Evolutionary conservation across 1,140 invertebrate genomes (phyloP).

Genomic region (Platyscapa corneri): DNA sequence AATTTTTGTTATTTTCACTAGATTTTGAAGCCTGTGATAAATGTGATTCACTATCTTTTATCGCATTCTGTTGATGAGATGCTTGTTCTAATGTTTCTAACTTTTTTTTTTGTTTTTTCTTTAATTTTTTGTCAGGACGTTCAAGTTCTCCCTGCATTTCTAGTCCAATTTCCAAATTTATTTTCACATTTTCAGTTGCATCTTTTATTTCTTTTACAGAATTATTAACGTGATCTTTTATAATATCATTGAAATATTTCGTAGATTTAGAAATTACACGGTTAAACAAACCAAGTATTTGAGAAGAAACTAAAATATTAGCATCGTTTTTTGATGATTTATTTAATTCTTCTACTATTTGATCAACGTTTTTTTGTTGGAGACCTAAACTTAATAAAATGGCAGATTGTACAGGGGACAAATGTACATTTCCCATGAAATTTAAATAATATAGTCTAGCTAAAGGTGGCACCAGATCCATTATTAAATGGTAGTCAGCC

Average conservation of each 20-base stretch:
- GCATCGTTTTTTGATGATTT: constrained; percentile 79
- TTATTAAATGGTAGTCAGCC: constrained; percentile 94
- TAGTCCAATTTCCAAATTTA: constrained; percentile 78
- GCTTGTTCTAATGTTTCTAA: constrained; percentile 81
- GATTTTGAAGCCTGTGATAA: constrained; percentile 80
- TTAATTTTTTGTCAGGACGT: constrained; percentile 80
- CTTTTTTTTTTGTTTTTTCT: constrained; percentile 83
- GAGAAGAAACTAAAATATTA: constrained; percentile 63
- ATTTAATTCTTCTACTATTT: constrained; percentile 86
- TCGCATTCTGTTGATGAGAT: constrained; percentile 85
- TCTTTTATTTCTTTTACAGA: constrained; percentile 77
- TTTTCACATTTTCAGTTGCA: constrained; percentile 68
- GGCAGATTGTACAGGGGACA: constrained; percentile 85
- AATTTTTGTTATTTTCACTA: constrained; percentile 59
- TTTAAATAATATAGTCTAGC: constrained; percentile 88
- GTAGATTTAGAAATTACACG: constrained; percentile 84
- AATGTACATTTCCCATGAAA: constrained; percentile 79
- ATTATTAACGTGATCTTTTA: constrained; percentile 83
- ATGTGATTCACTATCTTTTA: constrained; percentile 87
- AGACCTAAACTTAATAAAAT: constrained; percentile 93
- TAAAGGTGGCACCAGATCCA: constrained; percentile 90
- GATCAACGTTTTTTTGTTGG: constrained; percentile 94
- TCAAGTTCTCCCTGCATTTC: constrained; percentile 87
- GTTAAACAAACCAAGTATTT: constrained; percentile 94
- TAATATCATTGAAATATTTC: constrained; percentile 77